Conservation (phyloP, 2,113 vertebrate species). For the Octodon degus region DNA sequence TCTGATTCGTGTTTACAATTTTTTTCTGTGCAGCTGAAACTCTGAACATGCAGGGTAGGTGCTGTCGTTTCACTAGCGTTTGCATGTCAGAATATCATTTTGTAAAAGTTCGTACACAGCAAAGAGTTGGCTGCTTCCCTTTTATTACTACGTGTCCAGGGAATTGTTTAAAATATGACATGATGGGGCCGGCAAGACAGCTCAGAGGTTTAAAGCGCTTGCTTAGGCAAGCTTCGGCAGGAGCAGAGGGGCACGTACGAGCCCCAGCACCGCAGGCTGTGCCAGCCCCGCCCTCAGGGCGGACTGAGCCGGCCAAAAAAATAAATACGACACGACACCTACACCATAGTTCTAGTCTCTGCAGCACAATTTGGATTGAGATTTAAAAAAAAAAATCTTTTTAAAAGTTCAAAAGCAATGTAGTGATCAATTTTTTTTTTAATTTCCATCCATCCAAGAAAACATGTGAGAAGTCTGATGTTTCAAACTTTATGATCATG, state of each 20-base stretch:
- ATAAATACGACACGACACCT: background rate
- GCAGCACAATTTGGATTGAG: background rate
- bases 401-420: constrained; percentile 36
- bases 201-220: too few relatives aligned
- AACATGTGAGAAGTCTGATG: background rate
- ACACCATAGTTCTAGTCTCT: background rate
- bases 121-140: background rate
- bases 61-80: background rate
- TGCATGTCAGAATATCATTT: constrained; percentile 6
- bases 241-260: too few relatives aligned
- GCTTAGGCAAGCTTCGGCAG: too few relatives aligned
- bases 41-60: background rate
- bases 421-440: background rate
- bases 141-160: background rate
- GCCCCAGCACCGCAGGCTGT: too few relatives aligned
- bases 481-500: background rate
- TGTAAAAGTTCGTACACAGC: background rate
- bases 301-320: too few relatives aligned
- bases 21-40: constrained; percentile 35
- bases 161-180: background rate
- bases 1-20: background rate
- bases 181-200: background rate
- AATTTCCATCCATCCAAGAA: background rate
- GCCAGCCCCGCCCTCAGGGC: too few relatives aligned
- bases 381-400: background rate